A percentile compares a stretch with the other conserved stretches of the same genome.
phyloP scores from a whole-genome alignment of 2,797 vertebrate species.

The Eulemur albifrons region DNA sequence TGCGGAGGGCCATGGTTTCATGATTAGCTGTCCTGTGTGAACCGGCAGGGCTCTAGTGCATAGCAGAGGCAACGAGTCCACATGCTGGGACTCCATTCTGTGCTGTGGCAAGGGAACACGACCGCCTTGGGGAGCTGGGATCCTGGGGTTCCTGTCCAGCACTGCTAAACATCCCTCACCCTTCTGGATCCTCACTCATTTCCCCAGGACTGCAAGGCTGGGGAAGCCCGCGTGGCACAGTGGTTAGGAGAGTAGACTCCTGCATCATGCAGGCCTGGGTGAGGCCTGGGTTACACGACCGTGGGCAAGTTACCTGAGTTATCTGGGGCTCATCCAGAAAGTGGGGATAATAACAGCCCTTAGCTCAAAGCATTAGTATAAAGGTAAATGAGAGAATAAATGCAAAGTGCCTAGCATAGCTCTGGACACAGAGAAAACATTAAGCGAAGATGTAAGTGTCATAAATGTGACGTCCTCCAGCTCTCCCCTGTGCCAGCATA shows the following conservation, averaged over 20 bases:
- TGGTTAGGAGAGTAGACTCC: not conserved
- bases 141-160: not conserved
- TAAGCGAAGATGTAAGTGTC: not conserved
- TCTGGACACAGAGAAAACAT: not conserved
- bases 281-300: not conserved
- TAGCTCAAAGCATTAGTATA: not conserved
- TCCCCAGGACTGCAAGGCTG: not conserved
- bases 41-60: not conserved
- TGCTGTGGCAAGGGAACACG: not conserved
- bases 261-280: not conserved
- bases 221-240: not conserved
- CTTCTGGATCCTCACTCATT: not conserved
- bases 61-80: rapidly evolving
- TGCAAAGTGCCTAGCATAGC: not conserved
- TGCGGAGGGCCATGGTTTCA: not conserved
- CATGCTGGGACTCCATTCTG: rapidly evolving
- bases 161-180: not conserved
- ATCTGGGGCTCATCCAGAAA: not conserved
- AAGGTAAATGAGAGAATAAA: not conserved
- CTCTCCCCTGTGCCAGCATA: not conserved
- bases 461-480: not conserved
- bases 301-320: not conserved
- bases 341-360: not conserved
- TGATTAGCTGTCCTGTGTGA: not conserved
- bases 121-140: not conserved